Evolutionary conservation across 1,140 invertebrate species (phyloP).

Genomic region (Sesamia nonagrioides): DNA sequence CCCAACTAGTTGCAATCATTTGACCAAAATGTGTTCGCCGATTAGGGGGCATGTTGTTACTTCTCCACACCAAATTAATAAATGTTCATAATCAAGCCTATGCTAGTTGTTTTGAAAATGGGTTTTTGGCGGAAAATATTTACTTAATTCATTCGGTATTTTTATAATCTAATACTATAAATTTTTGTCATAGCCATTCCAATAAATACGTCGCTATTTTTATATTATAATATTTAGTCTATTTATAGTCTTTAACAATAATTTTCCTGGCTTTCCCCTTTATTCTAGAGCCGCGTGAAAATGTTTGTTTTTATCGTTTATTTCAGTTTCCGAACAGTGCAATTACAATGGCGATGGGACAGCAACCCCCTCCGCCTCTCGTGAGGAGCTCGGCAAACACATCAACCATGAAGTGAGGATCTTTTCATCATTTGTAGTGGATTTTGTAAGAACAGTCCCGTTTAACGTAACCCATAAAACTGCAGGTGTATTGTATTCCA

Average conservation of each 20-base stretch:
- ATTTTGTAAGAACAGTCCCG: slow-evolving; percentile 53
- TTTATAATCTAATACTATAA: neutral
- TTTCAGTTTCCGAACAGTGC: slow-evolving; percentile 87
- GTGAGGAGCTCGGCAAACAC: slow-evolving; percentile 84
- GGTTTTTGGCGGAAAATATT: neutral
- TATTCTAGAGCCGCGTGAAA: slow-evolving; percentile 54
- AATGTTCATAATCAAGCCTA: no score
- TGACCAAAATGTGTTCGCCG: no score
- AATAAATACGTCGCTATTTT: neutral
- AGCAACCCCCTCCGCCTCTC: slow-evolving; percentile 83
- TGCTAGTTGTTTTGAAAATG: no score
- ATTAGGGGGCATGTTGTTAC: no score
- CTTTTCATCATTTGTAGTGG: slow-evolving; percentile 44
- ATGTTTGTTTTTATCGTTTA: slow-evolving; percentile 74
- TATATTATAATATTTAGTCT: slow-evolving; percentile 44
- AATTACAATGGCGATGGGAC: slow-evolving; percentile 85
- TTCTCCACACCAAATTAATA: no score
- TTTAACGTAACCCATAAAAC: neutral
- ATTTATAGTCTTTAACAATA: slow-evolving; percentile 6
- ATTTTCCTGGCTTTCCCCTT: slow-evolving; percentile 19
- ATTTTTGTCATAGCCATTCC: neutral
- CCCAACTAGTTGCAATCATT: no score
- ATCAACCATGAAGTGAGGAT: slow-evolving; percentile 83
- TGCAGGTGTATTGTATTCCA: neutral
- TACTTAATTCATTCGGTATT: no score